Base-by-base conservation (phyloP, 2,888 invertebrate genomes). In the Cryptophagus acutangulus region DNA sequence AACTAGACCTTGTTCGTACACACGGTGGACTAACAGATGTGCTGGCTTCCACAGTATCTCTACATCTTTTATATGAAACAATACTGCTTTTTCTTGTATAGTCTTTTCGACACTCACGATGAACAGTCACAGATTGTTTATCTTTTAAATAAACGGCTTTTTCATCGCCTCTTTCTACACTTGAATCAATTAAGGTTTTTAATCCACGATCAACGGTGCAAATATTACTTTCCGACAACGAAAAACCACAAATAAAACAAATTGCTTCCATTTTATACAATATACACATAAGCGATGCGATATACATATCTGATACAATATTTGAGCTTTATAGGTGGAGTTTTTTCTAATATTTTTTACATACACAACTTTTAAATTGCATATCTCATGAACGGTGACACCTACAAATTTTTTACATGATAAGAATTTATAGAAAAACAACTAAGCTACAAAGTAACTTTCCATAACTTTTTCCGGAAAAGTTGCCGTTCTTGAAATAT, bases 191-290 rank as follows among this genome's bases (percentile, higher is more conserved):
- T 29, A 52, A 49, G 5, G 49, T 51, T 29, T 47, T 38, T 25
- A 51, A 38, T 4, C 45, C 46, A 51, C 48, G 50, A 33, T 43
- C 39, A 41, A 59, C 59, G 52, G 45, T 49, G 51, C 58, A 56
- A 54, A 41, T 31, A 56, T 59, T 52, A 55, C 54, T 44, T 57
- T 52, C 52, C 48, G 48, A 43, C 44, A 59, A 59, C 52, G 45
- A 51, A 48, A 59, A 43, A 53, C 30, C 26, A 46, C 57, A 59
- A 58, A 58, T 58, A 52, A 58, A 60, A 43, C 59, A 58, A 41
- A 43, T 24, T 29, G 36, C 8, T n/a, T 36, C 33, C 45, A 45
- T 42, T 40, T n/a, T 41, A 38, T 42, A 36, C 28, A n/a, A n/a
- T n/a, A n/a, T n/a, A n/a, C n/a, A n/a, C n/a, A n/a, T n/a, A n/a